A percentile compares a stretch with the other conserved stretches of the same genome.
Conservation (phyloP, 2,888 invertebrate species). For the Ferdinandea cuprea region DNA sequence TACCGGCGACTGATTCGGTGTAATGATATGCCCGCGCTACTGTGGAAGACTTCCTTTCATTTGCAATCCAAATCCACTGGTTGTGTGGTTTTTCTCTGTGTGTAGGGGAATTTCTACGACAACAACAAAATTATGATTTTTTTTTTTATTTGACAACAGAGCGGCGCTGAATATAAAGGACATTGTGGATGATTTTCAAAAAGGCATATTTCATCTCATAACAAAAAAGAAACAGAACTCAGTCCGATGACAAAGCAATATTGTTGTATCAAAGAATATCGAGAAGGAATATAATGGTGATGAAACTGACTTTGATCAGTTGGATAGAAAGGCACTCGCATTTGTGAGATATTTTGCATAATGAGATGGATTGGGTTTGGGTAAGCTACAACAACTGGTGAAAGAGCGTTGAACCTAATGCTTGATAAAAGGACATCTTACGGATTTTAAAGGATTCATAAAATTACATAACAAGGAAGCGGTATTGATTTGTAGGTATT, state of each 20-base stretch:
- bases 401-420: too few relatives aligned
- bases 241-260: conserved; percentile 71
- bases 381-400: conserved; percentile 4
- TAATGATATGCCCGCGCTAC: conserved; percentile 58
- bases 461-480: too few relatives aligned
- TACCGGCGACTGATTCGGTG: conserved; percentile 64
- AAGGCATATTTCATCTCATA: conserved; percentile 69
- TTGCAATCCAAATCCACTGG: not conserved
- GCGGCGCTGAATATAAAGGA: conserved; percentile 41
- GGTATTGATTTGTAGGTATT: too few relatives aligned
- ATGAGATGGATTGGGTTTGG: conserved; percentile 51
- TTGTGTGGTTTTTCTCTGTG: too few relatives aligned
- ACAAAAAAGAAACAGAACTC: conserved; percentile 44
- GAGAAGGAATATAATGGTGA: conserved; percentile 56
- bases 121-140: conserved; percentile 50
- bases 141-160: conserved; percentile 7
- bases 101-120: conserved; percentile 57
- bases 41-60: conserved; percentile 17
- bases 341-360: conserved; percentile 15
- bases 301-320: conserved; percentile 67
- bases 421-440: too few relatives aligned
- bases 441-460: too few relatives aligned
- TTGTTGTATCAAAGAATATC: conserved; percentile 69
- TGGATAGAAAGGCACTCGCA: conserved; percentile 3
- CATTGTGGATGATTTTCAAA: conserved; percentile 46